Percentiles rank a stretch among this genome's conserved stretches.
Evolutionary conservation across 2,888 invertebrate species (phyloP).

Genomic region (Scotopteryx bipunctaria): DNA sequence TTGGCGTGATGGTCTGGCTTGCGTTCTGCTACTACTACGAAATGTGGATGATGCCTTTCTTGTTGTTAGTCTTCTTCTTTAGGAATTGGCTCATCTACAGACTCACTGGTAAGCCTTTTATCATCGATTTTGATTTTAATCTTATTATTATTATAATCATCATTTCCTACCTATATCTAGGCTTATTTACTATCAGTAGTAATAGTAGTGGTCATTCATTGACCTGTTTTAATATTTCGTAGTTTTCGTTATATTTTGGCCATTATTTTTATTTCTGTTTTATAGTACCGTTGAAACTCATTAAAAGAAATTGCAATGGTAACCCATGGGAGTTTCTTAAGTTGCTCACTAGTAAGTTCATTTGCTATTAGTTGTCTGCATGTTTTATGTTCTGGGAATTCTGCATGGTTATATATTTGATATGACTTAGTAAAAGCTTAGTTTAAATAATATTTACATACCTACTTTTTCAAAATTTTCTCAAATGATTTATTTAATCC

Average conservation of each 20-base stretch:
- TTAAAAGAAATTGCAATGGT: constrained; percentile 50
- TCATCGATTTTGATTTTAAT: neutral
- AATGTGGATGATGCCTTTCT: constrained; percentile 96
- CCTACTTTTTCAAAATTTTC: too few relatives aligned
- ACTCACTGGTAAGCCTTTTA: constrained; percentile 64
- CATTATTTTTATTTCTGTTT: constrained; percentile 40
- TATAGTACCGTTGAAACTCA: constrained; percentile 63
- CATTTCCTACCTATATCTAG: too few relatives aligned
- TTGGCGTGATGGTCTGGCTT: constrained; percentile 93
- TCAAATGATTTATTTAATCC: too few relatives aligned
- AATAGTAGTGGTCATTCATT: too few relatives aligned
- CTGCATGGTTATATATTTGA: too few relatives aligned
- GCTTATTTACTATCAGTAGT: too few relatives aligned
- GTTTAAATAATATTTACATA: too few relatives aligned
- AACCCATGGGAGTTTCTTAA: constrained; percentile 53
- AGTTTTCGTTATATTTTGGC: constrained; percentile 18
- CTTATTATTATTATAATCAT: constrained; percentile 9
- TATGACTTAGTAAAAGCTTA: neutral
- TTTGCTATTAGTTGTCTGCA: constrained; percentile 39
- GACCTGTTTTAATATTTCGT: neutral
- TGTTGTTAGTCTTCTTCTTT: constrained; percentile 91
- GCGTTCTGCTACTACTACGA: constrained; percentile 96
- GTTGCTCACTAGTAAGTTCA: constrained; percentile 65
- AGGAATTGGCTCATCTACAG: constrained; percentile 79
- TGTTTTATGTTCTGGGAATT: constrained; percentile 21